phyloP scores from a whole-genome alignment of 2,113 vertebrate genomes.

The Lanius ludovicianus region DNA sequence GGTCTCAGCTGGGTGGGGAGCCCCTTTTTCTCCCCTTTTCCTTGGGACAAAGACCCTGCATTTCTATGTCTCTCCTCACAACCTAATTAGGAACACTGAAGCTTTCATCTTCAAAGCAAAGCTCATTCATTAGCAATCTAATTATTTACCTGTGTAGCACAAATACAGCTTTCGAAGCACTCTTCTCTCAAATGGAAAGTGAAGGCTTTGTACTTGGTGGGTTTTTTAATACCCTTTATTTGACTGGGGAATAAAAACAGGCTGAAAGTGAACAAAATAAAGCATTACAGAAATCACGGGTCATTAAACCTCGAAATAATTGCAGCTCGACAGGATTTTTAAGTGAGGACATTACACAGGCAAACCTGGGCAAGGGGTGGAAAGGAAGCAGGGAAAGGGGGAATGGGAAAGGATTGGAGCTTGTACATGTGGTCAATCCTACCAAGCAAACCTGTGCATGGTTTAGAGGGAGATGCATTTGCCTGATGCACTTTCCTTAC shows the following conservation, averaged over 20 bases:
- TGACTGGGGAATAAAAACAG: conserved; percentile 53
- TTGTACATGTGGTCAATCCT: neutral
- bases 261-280: conserved; percentile 52
- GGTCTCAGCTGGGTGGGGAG: neutral
- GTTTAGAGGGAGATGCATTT: neutral
- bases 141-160: conserved; percentile 57
- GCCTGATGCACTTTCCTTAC: neutral
- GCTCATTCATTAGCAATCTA: conserved; percentile 56
- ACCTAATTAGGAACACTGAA: neutral
- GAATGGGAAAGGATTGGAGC: neutral
- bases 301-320: conserved; percentile 54
- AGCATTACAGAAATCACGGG: conserved; percentile 25
- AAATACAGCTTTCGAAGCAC: conserved; percentile 57
- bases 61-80: neutral
- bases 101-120: conserved; percentile 5
- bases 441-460: neutral
- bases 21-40: neutral
- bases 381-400: neutral
- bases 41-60: neutral
- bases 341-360: neutral
- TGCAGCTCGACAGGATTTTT: neutral
- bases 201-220: conserved; percentile 47
- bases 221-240: conserved; percentile 42
- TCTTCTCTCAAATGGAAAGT: conserved; percentile 33
- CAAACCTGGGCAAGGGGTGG: neutral